Conservation (phyloP, 2,888 invertebrate genomes). For the Catonia carolina region DNA sequence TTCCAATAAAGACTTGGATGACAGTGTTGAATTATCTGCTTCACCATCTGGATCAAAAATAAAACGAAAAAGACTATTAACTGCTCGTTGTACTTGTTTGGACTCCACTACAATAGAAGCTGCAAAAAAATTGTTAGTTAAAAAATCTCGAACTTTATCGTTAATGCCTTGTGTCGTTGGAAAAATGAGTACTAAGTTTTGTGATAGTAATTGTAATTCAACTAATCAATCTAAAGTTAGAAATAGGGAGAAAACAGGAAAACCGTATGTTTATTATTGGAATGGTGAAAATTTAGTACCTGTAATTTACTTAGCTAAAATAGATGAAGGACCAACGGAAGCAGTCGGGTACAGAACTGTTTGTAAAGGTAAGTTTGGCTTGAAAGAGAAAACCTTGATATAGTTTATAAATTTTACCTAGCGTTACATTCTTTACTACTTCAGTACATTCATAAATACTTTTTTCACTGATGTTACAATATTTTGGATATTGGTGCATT, state of each 20-base stretch:
- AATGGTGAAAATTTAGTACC: slow-evolving; percentile 13
- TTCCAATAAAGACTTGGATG: slow-evolving; percentile 3
- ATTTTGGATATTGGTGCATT: not conserved
- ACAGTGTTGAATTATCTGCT: slow-evolving; percentile 5
- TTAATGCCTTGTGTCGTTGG: slow-evolving; percentile 22
- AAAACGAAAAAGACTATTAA: slow-evolving; percentile 21
- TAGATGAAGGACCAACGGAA: slow-evolving; percentile 21
- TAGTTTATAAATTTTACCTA: too few relatives aligned
- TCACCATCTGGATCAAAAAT: slow-evolving; percentile 7
- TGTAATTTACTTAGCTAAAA: slow-evolving; percentile 20
- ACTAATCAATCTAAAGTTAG: not conserved
- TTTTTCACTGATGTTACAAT: not conserved
- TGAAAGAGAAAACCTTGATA: too few relatives aligned
- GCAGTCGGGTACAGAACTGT: slow-evolving; percentile 23
- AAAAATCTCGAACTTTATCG: slow-evolving; percentile 17
- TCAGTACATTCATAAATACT: not conserved
- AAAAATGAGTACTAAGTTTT: not conserved
- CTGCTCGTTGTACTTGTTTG: slow-evolving; percentile 23
- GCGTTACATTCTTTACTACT: too few relatives aligned
- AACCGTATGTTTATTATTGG: slow-evolving; percentile 22
- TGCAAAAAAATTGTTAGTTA: slow-evolving; percentile 18
- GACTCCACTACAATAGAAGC: slow-evolving; percentile 20
- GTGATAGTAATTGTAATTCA: not conserved
- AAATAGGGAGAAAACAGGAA: slow-evolving; percentile 9
- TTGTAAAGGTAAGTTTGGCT: slow-evolving; percentile 22